These are phyloP conservation scores for Cnemophilus loriae DNA, from an alignment of 2,113 vertebrate genomes.

Conservation along the genomic window DNA sequence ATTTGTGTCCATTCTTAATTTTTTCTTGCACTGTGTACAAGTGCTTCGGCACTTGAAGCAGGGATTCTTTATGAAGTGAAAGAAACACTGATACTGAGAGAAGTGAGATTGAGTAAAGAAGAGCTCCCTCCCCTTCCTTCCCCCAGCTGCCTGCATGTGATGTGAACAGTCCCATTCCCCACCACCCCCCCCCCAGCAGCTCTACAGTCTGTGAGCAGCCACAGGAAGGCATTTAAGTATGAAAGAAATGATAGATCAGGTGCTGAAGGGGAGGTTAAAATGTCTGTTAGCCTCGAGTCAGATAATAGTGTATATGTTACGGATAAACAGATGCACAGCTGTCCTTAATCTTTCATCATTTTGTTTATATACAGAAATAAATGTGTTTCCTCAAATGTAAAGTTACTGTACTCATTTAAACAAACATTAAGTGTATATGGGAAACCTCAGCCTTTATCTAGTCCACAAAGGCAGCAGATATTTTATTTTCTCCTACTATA, in stretches of 20 bases:
- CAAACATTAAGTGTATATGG: neutral
- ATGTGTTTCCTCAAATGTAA: constrained; percentile 36
- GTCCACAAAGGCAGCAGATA: neutral
- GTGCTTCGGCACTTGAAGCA: neutral
- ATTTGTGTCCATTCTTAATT: neutral
- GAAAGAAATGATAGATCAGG: neutral
- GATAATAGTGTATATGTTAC: neutral
- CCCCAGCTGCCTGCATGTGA: neutral
- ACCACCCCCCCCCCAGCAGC: accelerated
- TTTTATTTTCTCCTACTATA: neutral
- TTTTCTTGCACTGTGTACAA: accelerated
- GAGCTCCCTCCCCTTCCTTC: neutral
- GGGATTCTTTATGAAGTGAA: neutral
- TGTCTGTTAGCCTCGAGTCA: neutral
- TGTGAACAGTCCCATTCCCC: neutral
- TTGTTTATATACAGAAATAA: constrained; percentile 43
- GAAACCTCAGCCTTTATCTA: constrained; percentile 16
- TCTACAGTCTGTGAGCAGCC: neutral
- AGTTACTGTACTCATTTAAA: constrained; percentile 29
- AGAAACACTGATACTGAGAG: accelerated
- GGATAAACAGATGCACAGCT: constrained; percentile 37
- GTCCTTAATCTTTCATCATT: constrained; percentile 32
- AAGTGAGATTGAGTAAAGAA: neutral
- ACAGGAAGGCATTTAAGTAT: neutral
- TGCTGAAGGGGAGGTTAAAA: constrained; percentile 33